Base-by-base conservation (phyloP, 2,113 vertebrate species). In the Asarcornis scutulata region DNA sequence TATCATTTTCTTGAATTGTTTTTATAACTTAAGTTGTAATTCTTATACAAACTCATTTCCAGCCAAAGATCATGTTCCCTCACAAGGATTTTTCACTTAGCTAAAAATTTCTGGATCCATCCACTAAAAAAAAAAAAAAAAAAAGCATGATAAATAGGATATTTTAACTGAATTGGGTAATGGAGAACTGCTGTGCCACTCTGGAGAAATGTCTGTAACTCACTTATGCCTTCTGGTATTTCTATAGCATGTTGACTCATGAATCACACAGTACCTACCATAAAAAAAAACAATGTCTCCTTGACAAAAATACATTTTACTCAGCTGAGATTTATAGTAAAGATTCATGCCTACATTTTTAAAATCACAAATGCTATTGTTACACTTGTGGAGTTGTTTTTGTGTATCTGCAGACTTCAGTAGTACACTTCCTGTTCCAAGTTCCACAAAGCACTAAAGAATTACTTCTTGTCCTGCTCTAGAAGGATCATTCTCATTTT, bases 151-250 rank as follows among this genome's bases (percentile, higher is more conserved):
- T 76, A 96, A 83, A 92, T 95, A 85, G 91, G 81, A 91, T 93
- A 92, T 96, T 97, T 97, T 96, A 96, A 94, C 72, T 78, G 94
- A 93, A 82, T 84, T 76, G 72, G 87, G 87, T 96, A 97, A 95
- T 92, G 58, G 92, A 96, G 95, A 96, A 91, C 86, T 88, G 83
- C 92, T 94, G 77, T 95, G 92, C 88, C 93, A 94, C 86, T 92
- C 89, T 46, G 95, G 82, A 73, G 48, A 96, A 95, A 97, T 90
- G 81, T 93, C 93, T 97, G 44, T 97, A 97, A 97, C 96, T 97
- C 93, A 94, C 59, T 96, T 86, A 85, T 60, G 93, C 95, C 83
- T 96, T 85, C 92, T 95, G 94, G 96, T 96, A 97, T 96, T 97
- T 96, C 82, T 96, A 71, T 72, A 93, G 89, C 75, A 80, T 96